These are phyloP conservation scores for Cisticola juncidis DNA, from an alignment of 2,113 vertebrate genomes.

Conservation along the genomic window DNA sequence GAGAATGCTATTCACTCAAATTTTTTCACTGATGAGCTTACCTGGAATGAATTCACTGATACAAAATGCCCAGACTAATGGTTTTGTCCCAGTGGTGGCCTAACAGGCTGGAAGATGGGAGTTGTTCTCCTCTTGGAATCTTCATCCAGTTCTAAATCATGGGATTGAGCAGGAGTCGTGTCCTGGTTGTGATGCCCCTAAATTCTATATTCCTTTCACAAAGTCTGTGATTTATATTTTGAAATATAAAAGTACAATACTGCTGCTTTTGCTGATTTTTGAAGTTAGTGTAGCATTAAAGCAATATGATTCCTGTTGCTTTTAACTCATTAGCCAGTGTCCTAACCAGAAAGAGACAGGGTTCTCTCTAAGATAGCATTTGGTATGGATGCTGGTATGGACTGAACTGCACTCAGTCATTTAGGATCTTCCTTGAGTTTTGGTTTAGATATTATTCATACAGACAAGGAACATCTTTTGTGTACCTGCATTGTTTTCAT, in stretches of 20 bases:
- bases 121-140: background rate
- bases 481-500: background rate
- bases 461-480: background rate
- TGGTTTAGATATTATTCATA: background rate
- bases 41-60: background rate
- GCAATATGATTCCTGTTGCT: background rate
- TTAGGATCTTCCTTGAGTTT: background rate
- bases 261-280: background rate
- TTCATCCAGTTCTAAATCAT: background rate
- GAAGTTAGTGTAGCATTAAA: background rate
- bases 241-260: background rate
- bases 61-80: background rate
- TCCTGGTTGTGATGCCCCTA: background rate
- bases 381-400: background rate
- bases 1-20: background rate
- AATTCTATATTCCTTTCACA: fast-evolving
- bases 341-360: background rate
- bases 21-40: background rate
- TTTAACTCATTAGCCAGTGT: background rate
- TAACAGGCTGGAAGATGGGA: background rate
- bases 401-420: background rate
- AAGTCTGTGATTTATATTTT: background rate
- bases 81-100: background rate
- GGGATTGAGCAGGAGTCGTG: background rate
- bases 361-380: fast-evolving